Base-by-base conservation (phyloP, 2,113 vertebrate genomes). In the Hippopotamus amphibius region DNA sequence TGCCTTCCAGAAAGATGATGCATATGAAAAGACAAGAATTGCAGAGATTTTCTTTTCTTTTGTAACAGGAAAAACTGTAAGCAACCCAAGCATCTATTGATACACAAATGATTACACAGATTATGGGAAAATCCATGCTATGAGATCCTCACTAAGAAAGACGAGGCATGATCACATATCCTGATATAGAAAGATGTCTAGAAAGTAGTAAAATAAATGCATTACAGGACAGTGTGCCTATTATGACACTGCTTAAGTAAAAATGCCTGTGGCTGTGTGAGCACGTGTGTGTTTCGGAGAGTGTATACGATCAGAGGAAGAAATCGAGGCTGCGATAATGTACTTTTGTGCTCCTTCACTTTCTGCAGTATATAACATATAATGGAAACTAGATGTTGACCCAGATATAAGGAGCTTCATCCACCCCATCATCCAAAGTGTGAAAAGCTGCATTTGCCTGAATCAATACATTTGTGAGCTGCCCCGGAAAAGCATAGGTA, bases 301-400 rank as follows among this genome's bases (percentile, higher is more conserved):
- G 28, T 87, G 77, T 48, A 26, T 69, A 41, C 30, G 85, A 89
- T 79, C 57, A 92, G 92, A 97, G 82, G 61, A 89, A 59, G 72
- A 87, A 86, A 41, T 16, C 1, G 0, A 46, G 57, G 88, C 82
- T 89, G 82, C 86, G 95, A 93, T 88, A 74, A 97, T 87, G 63
- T 68, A 79, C 72, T 63, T 96, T 93, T 88, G 93, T 91, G 83
- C 28, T 72, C 61, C 33, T 95, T 86, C 46, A 8, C 93, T 95
- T 93, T 95, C 41, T 94, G 43, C 37, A 95, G 76, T 59, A 80
- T 93, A 57, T 92, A 96, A 21, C 63, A 81, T 55, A 15, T 97
- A 97, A 97, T 97, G 72, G 90, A 92, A 97, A 30, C 96, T 97
- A 98, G 97, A 97, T 97, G 97, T 84, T 97, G 96, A 97, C 92